A percentile compares a stretch with the other conserved stretches of the same genome.
Conservation (phyloP, 2,888 invertebrate genomes). For the Argynnis bischoffii region DNA sequence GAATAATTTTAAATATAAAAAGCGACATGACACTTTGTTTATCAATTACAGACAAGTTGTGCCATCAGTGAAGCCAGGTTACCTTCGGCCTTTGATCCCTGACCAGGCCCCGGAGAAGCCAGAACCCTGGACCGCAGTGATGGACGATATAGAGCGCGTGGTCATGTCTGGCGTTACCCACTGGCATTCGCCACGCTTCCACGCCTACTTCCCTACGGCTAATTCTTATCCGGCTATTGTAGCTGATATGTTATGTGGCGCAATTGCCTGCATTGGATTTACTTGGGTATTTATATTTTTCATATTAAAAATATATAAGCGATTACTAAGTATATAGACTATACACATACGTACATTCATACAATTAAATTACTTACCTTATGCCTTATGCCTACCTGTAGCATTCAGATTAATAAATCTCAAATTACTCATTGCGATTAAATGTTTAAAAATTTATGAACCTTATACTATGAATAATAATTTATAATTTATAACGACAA, state of each 20-base stretch:
- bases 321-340: too few relatives aligned
- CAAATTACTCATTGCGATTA: too few relatives aligned
- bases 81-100: constrained; percentile 93
- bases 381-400: too few relatives aligned
- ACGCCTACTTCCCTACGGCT: constrained; percentile 97
- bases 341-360: too few relatives aligned
- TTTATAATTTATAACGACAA: too few relatives aligned
- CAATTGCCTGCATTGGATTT: constrained; percentile 97
- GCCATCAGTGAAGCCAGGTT: constrained; percentile 96
- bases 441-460: too few relatives aligned
- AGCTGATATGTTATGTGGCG: constrained; percentile 96
- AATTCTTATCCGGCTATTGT: constrained; percentile 97
- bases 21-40: neutral
- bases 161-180: constrained; percentile 99
- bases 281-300: constrained; percentile 88
- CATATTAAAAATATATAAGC: too few relatives aligned
- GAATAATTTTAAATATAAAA: neutral
- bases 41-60: constrained; percentile 87
- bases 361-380: too few relatives aligned
- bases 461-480: too few relatives aligned
- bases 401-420: too few relatives aligned
- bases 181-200: constrained; percentile 98
- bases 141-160: constrained; percentile 95
- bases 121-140: constrained; percentile 95
- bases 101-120: constrained; percentile 91